A percentile compares a stretch with the other conserved stretches of the same genome.
Conservation (phyloP, 2,888 invertebrate genomes). For the Philereme transversata region DNA sequence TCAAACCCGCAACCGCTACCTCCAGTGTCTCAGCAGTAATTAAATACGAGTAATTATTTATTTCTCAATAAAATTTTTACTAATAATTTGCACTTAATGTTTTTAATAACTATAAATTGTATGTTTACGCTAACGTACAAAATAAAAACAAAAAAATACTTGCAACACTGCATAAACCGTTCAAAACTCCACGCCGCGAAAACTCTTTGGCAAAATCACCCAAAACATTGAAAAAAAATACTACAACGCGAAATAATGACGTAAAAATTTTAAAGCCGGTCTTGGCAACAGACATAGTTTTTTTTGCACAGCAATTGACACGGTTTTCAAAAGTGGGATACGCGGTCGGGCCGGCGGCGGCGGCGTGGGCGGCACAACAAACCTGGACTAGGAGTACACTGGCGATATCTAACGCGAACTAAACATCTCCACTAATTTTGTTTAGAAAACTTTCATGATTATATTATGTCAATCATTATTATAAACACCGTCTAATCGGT, state of each 20-base stretch:
- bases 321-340: constrained; percentile 64
- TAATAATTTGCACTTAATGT: too few species aligned
- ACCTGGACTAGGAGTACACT: constrained; percentile 2
- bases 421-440: too few species aligned
- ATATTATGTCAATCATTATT: too few species aligned
- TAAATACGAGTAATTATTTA: too few species aligned
- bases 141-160: background rate
- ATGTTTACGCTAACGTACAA: too few species aligned
- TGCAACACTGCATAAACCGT: background rate
- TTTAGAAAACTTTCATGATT: too few species aligned
- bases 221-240: constrained; percentile 33
- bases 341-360: constrained; percentile 56
- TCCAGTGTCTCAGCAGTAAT: too few species aligned
- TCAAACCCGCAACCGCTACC: too few species aligned
- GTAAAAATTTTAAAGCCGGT: constrained; percentile 44
- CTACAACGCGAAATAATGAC: constrained; percentile 35
- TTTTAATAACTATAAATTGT: too few species aligned
- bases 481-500: too few species aligned
- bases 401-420: background rate
- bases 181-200: constrained; percentile 3
- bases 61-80: too few species aligned
- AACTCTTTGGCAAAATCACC: constrained; percentile 10
- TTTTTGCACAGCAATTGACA: constrained; percentile 74
- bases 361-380: constrained; percentile 57
- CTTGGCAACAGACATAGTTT: constrained; percentile 69